phyloP scores from a whole-genome alignment of 2,888 invertebrate genomes.

The Agrochola macilenta region DNA sequence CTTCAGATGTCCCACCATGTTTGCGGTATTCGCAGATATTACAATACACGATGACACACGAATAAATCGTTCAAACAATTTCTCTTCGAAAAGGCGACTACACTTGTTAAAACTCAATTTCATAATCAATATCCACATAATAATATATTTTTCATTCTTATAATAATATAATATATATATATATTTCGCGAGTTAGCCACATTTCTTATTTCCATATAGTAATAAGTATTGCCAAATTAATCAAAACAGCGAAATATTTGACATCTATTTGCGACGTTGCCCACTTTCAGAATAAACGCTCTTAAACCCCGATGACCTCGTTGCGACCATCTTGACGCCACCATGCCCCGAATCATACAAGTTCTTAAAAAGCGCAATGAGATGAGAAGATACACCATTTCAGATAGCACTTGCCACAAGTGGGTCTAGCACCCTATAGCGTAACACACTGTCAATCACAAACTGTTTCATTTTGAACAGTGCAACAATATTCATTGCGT shows the following conservation, averaged over 20 bases:
- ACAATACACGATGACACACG: slow-evolving; percentile 1
- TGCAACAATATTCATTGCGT: too few relatives aligned
- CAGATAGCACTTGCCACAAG: background rate
- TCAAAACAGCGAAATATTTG: too few relatives aligned
- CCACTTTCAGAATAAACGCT: too few relatives aligned
- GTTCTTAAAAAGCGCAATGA: background rate
- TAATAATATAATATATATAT: too few relatives aligned
- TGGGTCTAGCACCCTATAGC: background rate
- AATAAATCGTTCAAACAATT: background rate
- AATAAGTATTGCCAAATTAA: too few relatives aligned
- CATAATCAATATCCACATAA: too few relatives aligned
- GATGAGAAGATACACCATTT: background rate
- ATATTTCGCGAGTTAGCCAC: too few relatives aligned
- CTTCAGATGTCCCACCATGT: slow-evolving; percentile 26
- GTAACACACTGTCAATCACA: too few relatives aligned
- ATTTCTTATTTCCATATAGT: too few relatives aligned
- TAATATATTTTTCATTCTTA: too few relatives aligned
- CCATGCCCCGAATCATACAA: background rate
- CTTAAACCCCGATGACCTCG: background rate
- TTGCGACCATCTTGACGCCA: background rate
- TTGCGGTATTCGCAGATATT: background rate
- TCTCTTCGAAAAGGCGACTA: background rate
- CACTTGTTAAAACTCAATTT: background rate
- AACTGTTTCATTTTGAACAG: too few relatives aligned
- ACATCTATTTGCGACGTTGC: too few relatives aligned